Conservation (phyloP, 2,113 vertebrate species). For the Elachura formosa region DNA sequence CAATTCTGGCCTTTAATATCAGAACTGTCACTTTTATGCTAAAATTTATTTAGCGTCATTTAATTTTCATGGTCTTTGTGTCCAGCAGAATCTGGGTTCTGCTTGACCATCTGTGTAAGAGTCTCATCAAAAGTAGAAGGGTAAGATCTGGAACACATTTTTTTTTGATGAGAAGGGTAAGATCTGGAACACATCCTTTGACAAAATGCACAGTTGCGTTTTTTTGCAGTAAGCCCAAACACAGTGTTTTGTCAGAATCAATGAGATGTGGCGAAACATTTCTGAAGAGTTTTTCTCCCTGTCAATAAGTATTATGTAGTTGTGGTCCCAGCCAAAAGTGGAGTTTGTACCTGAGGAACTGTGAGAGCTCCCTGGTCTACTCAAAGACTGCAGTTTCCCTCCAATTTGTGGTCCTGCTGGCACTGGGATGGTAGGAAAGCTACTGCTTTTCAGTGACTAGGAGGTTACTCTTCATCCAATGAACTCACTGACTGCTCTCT, state of each 20-base stretch:
- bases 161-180: not conserved
- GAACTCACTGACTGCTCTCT: not conserved
- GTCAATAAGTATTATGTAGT: not conserved
- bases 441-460: not conserved
- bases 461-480: rapidly evolving
- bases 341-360: not conserved
- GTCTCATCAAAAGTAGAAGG: not conserved
- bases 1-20: not conserved
- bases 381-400: not conserved
- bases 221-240: not conserved
- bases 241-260: not conserved
- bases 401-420: not conserved
- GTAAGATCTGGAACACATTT: not conserved
- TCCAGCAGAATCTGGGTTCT: not conserved
- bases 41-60: not conserved
- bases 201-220: not conserved
- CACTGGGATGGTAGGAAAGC: not conserved
- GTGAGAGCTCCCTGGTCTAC: not conserved
- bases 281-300: not conserved
- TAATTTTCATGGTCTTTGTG: not conserved
- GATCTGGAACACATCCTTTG: not conserved
- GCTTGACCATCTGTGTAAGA: not conserved
- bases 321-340: not conserved
- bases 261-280: not conserved
- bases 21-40: not conserved